These are phyloP conservation scores for Nematolebias whitei DNA, from an alignment of 2,113 vertebrate genomes.

Conservation along the genomic window DNA sequence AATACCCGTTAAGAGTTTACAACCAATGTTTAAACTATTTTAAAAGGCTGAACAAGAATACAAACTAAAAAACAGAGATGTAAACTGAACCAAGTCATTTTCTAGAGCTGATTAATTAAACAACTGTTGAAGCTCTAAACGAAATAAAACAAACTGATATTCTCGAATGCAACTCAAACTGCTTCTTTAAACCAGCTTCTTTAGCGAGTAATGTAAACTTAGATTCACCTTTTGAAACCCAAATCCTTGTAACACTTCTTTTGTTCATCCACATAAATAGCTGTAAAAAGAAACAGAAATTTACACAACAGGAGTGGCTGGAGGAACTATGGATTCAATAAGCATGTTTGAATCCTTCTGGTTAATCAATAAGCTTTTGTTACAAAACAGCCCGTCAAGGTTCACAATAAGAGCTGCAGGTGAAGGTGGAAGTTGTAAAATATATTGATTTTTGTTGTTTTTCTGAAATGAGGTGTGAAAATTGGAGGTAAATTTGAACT, in stretches of 20 bases:
- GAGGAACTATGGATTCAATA: neutral
- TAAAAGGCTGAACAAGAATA: too few relatives aligned
- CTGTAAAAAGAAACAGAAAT: constrained; percentile 59
- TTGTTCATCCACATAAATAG: constrained; percentile 83
- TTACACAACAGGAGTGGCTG: neutral
- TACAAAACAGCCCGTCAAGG: neutral
- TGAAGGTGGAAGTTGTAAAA: neutral
- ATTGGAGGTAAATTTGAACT: too few relatives aligned
- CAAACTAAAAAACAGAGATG: too few relatives aligned
- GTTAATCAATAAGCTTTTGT: neutral
- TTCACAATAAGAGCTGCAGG: neutral
- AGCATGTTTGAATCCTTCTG: neutral
- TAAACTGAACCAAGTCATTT: too few relatives aligned
- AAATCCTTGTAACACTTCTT: constrained; percentile 85
- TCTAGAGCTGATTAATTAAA: too few relatives aligned
- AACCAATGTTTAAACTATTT: too few relatives aligned
- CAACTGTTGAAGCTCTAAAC: too few relatives aligned
- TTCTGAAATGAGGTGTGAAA: neutral
- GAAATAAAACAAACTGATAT: neutral
- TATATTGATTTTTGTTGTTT: too few relatives aligned
- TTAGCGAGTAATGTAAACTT: neutral
- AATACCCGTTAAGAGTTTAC: neutral
- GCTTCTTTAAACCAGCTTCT: too few relatives aligned
- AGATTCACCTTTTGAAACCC: constrained; percentile 82
- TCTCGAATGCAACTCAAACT: neutral